Evolutionary conservation across 2,797 vertebrate genomes (phyloP).

Genomic region (Xenopus petersii): DNA sequence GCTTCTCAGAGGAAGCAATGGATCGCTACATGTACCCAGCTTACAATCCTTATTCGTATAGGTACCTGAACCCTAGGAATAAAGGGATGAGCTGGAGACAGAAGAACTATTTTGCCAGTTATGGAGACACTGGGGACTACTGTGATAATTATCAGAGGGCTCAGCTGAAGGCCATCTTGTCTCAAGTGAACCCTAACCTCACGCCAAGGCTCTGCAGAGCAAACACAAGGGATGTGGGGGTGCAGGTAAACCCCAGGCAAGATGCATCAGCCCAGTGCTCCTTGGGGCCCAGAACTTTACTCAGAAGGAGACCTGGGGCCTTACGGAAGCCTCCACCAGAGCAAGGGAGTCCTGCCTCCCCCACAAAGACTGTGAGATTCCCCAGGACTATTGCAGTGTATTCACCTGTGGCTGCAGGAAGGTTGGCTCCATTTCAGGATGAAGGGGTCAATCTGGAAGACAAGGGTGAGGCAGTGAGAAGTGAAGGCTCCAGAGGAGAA

Average conservation of each 20-base stretch:
- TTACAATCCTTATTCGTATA: conserved; percentile 72
- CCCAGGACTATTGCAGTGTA: conserved; percentile 85
- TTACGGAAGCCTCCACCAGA: conserved; percentile 18
- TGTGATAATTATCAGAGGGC: conserved; percentile 87
- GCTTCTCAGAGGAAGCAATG: conserved; percentile 75
- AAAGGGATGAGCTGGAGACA: conserved; percentile 71
- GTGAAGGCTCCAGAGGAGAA: conserved; percentile 4
- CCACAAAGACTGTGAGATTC: conserved; percentile 68
- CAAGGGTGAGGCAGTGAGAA: not conserved
- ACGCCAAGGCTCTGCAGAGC: conserved; percentile 78
- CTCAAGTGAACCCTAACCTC: conserved; percentile 84
- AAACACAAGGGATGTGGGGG: conserved; percentile 83
- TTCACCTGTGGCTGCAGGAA: conserved; percentile 79
- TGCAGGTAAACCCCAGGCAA: conserved; percentile 86
- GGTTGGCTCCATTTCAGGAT: conserved; percentile 63
- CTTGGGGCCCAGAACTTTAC: conserved; percentile 82
- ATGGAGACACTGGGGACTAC: conserved; percentile 65
- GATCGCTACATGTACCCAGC: conserved; percentile 76
- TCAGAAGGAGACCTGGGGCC: conserved; percentile 34
- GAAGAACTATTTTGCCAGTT: conserved; percentile 67
- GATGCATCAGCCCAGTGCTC: conserved; percentile 88
- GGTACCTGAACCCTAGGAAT: conserved; percentile 63
- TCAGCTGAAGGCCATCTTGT: conserved; percentile 84
- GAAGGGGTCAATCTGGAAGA: not conserved
- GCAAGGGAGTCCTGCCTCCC: conserved; percentile 58